Percentiles rank a stretch among this genome's conserved stretches.
phyloP scores from a whole-genome alignment of 2,797 vertebrate species.

The Karalla daura region DNA sequence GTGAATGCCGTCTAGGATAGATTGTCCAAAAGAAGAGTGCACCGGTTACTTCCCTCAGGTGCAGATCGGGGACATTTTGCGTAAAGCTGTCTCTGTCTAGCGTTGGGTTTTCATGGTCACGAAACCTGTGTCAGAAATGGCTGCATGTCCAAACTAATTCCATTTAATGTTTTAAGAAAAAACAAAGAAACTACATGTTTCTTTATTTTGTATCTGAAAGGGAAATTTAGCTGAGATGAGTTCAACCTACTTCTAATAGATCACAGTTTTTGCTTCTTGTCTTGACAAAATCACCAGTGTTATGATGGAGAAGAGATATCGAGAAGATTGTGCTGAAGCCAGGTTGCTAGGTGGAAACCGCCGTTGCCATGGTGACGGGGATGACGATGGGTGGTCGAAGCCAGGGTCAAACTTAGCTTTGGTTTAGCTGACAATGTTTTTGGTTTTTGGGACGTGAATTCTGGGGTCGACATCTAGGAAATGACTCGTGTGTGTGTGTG shows the following conservation, averaged over 20 bases:
- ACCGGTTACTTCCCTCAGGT: background rate
- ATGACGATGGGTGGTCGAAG: slow-evolving; percentile 40
- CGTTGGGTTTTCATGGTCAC: slow-evolving; percentile 6
- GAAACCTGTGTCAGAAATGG: background rate
- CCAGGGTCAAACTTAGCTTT: slow-evolving; percentile 50
- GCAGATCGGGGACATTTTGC: too few relatives aligned
- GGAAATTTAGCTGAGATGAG: background rate
- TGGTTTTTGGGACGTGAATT: slow-evolving; percentile 18
- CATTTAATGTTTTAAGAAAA: too few relatives aligned
- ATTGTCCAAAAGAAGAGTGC: slow-evolving; percentile 1
- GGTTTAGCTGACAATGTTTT: slow-evolving; percentile 25
- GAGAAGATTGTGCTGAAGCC: slow-evolving; percentile 23
- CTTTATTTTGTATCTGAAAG: background rate
- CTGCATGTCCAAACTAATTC: too few relatives aligned
- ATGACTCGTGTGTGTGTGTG: slow-evolving; percentile 41
- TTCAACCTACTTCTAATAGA: too few relatives aligned
- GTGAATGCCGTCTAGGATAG: background rate
- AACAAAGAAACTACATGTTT: too few relatives aligned
- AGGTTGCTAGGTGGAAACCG: slow-evolving; percentile 47
- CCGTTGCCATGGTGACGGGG: slow-evolving; percentile 20
- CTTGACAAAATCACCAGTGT: background rate
- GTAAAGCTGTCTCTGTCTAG: too few relatives aligned
- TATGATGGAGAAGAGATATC: too few relatives aligned
- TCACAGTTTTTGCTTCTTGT: too few relatives aligned
- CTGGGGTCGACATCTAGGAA: slow-evolving; percentile 15